These are phyloP conservation scores for Astreopora myriophthalma DNA, from an alignment of 64 coral and sea anemone genomes.

Conservation along the genomic window DNA sequence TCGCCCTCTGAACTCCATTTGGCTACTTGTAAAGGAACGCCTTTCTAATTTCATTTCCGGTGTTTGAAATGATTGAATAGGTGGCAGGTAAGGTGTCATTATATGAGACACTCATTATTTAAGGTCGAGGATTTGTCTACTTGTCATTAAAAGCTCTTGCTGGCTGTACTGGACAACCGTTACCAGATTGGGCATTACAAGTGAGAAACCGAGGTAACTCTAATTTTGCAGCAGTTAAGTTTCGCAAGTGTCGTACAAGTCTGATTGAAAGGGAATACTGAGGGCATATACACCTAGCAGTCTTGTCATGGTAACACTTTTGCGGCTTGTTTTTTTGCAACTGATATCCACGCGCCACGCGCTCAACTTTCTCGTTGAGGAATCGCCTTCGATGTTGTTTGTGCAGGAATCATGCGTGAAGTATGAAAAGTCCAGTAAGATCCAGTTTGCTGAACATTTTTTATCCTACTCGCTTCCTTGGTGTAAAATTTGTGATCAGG, in stretches of 20 bases:
- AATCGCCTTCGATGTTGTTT: neutral
- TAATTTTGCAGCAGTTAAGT: neutral
- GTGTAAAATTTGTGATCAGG: too few relatives aligned
- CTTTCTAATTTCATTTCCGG: conserved; percentile 25
- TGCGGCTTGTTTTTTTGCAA: too few relatives aligned
- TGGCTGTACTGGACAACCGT: neutral
- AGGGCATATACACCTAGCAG: too few relatives aligned
- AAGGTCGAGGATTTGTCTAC: neutral
- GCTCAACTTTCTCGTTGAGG: neutral
- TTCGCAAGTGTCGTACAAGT: neutral
- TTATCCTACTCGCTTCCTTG: neutral
- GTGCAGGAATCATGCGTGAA: neutral
- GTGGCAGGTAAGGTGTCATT: neutral
- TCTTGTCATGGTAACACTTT: too few relatives aligned
- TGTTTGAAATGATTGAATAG: neutral
- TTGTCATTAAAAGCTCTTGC: neutral
- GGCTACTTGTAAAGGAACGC: neutral
- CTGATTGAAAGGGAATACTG: too few relatives aligned
- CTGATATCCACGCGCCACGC: too few relatives aligned
- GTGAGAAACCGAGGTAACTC: neutral
- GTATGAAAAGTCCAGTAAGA: neutral
- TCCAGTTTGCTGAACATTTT: neutral
- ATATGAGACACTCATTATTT: neutral
- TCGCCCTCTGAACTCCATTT: neutral
- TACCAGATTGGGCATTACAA: neutral